These are phyloP conservation scores for Drosophila antonietae DNA, from an alignment of 2,888 invertebrate genomes.

Conservation along the genomic window DNA sequence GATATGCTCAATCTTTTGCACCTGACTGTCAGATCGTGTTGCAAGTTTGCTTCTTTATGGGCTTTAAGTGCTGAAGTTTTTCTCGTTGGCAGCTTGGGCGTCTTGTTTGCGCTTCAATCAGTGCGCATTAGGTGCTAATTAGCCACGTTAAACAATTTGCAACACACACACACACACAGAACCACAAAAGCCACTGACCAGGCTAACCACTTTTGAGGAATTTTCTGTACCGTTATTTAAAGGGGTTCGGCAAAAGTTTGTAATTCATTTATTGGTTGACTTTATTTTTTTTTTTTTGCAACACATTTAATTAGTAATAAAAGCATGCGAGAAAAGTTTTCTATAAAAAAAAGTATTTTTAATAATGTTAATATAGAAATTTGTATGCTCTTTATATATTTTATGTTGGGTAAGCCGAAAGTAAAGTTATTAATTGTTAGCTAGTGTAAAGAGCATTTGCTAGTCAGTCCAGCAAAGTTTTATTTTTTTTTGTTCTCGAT, in stretches of 20 bases:
- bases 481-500: constrained; percentile 4
- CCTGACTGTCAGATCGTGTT: constrained; percentile 25
- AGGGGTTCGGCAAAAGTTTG: neutral
- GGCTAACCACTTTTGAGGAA: constrained; percentile 21
- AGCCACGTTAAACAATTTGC: constrained; percentile 34
- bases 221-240: constrained; percentile 30
- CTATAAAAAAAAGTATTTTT: constrained; percentile 38
- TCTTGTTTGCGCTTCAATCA: constrained; percentile 27
- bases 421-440: neutral
- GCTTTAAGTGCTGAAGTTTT: neutral
- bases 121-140: constrained; percentile 42
- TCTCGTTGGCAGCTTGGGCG: neutral
- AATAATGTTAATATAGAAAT: constrained; percentile 14
- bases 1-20: constrained; percentile 23
- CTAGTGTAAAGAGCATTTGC: neutral
- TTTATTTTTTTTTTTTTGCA: neutral
- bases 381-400: neutral
- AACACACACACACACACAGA: constrained; percentile 4
- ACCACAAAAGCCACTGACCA: constrained; percentile 29
- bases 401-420: neutral
- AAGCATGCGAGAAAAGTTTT: neutral
- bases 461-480: neutral
- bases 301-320: constrained; percentile 42
- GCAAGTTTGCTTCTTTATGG: constrained; percentile 2
- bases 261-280: neutral